Percentiles rank a stretch among this genome's conserved stretches.
These are phyloP conservation scores for Puma concolor DNA, from an alignment of 2,113 vertebrate species.

Conservation along the genomic window DNA sequence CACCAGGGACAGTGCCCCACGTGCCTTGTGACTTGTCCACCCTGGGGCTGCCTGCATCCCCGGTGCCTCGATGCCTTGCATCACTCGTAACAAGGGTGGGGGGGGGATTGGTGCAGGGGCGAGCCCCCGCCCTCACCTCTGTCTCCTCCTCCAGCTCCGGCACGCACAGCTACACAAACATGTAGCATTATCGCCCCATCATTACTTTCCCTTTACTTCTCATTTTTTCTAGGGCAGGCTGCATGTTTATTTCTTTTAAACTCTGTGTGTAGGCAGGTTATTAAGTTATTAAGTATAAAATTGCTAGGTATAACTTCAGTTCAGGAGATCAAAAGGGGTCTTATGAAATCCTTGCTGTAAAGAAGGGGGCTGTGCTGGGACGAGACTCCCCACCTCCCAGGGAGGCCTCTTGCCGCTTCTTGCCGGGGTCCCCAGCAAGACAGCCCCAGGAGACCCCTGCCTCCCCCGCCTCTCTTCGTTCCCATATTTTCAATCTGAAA, in stretches of 20 bases:
- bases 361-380: background rate
- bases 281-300: background rate
- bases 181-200: rapidly evolving
- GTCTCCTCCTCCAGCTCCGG: rapidly evolving
- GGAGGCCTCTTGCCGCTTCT: background rate
- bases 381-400: background rate
- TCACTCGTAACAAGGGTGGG: rapidly evolving
- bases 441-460: too few species aligned
- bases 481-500: background rate
- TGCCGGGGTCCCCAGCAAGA: background rate
- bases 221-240: background rate
- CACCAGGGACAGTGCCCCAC: background rate
- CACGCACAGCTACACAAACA: rapidly evolving
- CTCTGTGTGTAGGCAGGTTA: background rate
- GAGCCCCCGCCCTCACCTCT: rapidly evolving
- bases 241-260: background rate
- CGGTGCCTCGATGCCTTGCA: too few species aligned
- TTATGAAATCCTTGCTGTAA: background rate
- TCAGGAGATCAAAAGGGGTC: background rate
- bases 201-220: background rate
- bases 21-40: background rate
- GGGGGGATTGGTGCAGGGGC: background rate
- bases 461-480: too few species aligned
- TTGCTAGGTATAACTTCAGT: background rate
- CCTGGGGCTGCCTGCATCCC: background rate